Evolutionary conservation across 2,888 invertebrate species (phyloP).

Genomic region (Silvanus unidentatus): DNA sequence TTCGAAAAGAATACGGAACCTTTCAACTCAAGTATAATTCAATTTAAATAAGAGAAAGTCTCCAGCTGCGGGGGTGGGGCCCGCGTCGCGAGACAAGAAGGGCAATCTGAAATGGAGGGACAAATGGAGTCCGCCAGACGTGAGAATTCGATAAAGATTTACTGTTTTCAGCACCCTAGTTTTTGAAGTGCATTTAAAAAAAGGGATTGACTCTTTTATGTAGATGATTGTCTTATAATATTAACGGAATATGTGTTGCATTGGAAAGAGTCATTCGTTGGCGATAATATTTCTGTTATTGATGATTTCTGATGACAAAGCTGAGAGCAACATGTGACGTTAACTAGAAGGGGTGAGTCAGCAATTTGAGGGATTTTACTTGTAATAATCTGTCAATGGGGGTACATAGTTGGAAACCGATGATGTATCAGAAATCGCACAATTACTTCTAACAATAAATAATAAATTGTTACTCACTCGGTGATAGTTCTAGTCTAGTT

Average conservation of each 20-base stretch:
- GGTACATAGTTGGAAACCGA: slow-evolving; percentile 38
- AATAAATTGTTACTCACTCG: slow-evolving; percentile 39
- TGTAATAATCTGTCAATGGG: slow-evolving; percentile 42
- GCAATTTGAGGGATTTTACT: slow-evolving; percentile 33
- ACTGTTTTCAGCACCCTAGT: slow-evolving; percentile 36
- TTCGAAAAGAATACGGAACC: slow-evolving; percentile 30
- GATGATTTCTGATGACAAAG: slow-evolving; percentile 15
- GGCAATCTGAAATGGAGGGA: slow-evolving; percentile 38
- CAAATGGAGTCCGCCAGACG: slow-evolving; percentile 42
- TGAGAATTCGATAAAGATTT: slow-evolving; percentile 44
- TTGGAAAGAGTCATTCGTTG: no score
- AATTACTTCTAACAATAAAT: neutral
- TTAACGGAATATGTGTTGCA: no score
- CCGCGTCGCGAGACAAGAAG: slow-evolving; percentile 23
- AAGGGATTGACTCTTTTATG: no score
- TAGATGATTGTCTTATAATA: no score
- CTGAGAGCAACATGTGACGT: slow-evolving; percentile 39
- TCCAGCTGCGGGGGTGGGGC: slow-evolving; percentile 30
- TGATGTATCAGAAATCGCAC: slow-evolving; percentile 37
- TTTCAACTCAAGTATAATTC: slow-evolving; percentile 46
- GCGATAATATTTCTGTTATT: no score
- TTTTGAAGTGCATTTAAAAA: slow-evolving; percentile 12
- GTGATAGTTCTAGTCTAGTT: slow-evolving; percentile 45
- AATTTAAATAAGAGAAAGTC: slow-evolving; percentile 48
- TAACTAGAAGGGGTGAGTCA: slow-evolving; percentile 44